Evolutionary conservation across 2,888 invertebrate genomes (phyloP).

Genomic region (Frankliniella intonsa): DNA sequence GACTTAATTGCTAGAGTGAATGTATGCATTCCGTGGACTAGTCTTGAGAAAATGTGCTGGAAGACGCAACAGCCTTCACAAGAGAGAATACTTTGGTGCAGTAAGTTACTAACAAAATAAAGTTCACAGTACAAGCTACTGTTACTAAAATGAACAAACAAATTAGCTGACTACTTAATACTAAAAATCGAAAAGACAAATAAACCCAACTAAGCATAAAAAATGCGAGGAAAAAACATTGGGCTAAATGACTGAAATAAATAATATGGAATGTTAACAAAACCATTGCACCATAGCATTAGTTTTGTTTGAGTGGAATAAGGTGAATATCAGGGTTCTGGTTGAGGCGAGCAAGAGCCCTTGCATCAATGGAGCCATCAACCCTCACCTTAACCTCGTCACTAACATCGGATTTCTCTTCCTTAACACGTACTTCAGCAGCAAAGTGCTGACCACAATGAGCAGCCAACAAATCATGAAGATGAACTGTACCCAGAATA

Average conservation of each 20-base stretch:
- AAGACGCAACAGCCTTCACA: not conserved
- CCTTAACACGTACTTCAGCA: conserved; percentile 4
- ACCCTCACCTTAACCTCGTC: not conserved
- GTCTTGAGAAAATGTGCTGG: conserved; percentile 2
- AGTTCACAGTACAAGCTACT: not conserved
- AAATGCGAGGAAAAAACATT: not conserved
- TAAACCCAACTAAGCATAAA: not conserved
- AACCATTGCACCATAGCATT: not conserved
- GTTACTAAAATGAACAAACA: not conserved
- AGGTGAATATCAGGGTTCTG: conserved; percentile 14
- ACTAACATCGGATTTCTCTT: not conserved
- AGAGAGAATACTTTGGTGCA: conserved; percentile 20
- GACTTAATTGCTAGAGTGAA: conserved; percentile 14
- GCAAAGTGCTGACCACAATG: conserved; percentile 8
- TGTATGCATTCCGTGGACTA: conserved; percentile 22
- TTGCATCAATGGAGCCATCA: conserved; percentile 3
- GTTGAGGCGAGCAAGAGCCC: not conserved
- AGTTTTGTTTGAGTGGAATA: not conserved
- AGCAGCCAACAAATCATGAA: conserved; percentile 8
- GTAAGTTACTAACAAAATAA: not conserved
- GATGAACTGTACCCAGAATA: not conserved
- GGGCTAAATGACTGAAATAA: not conserved
- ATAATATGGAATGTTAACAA: not conserved
- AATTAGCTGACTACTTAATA: conserved; percentile 1
- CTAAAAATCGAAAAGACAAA: not conserved